Evolutionary conservation across 2,888 invertebrate species (phyloP), one percentile per base, ranked within the genome.

Genomic region (Tromatobia lineatoria): DNA sequence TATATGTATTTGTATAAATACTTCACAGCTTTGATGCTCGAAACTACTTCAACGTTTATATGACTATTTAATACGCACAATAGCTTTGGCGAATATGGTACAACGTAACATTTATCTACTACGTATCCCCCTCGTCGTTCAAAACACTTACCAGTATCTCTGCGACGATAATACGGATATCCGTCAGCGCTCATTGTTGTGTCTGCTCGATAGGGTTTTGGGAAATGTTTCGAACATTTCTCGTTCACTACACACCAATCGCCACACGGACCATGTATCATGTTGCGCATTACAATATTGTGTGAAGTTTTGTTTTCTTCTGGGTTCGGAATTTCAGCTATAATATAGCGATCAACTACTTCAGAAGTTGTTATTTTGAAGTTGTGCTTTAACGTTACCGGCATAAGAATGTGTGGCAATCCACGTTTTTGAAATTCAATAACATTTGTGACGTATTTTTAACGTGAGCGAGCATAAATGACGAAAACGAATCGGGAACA

Each of bases 251-350:
- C 18, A 38, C 66, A 66, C 45, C 38, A 38, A 42, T 45, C 66
- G 18, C 47, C 47, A 42, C 66, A 67, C 13, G 66, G 66, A 23
- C 45, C 66, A 67, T 67, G 66, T 20, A 67, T 67, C 66, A 67
- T 47, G 23, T 67, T 42, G 13, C 42, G 18, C 42, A 42, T 67
- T 11, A 47, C 66, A 23, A 67, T 67, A 25, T 67, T 47, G 38
- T 42, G 66, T 67, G 47, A 42, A 45, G 8, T 61, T 29, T 29
- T 29, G 8, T 61, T 61, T 34, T 61, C 61, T n/a, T 47, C 20
- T 10, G 76, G 50, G 54, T 77, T 66, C 47, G 93, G 92, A 64
- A 94, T 86, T 87, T 93, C 92, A 6, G 92, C 91, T 47, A 71
- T 87, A 54, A 88, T 79, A 59, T 70, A 80, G 70, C 66, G 38